A percentile compares a stretch with the other conserved stretches of the same genome.
These are phyloP conservation scores for Colletes latitarsis DNA, from an alignment of 1,140 invertebrate species.

Conservation along the genomic window DNA sequence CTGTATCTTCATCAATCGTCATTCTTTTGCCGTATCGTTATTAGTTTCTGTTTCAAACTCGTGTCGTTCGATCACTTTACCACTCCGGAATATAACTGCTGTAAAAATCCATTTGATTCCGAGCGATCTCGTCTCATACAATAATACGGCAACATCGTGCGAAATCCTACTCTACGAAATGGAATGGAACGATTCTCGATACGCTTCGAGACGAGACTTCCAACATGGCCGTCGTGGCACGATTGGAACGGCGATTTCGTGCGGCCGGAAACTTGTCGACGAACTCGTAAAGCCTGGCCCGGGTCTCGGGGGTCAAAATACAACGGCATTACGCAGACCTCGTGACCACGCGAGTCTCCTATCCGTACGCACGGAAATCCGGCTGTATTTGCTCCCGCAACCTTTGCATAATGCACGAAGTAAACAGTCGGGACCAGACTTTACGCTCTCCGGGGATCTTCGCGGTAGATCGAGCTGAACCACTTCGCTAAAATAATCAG, in stretches of 20 bases:
- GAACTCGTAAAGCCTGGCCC: slow-evolving; percentile 31
- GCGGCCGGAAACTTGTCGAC: slow-evolving; percentile 32
- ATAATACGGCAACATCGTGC: no score
- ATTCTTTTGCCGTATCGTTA: no score
- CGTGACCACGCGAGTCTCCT: not conserved
- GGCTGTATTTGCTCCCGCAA: slow-evolving; percentile 5
- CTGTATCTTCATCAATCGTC: no score
- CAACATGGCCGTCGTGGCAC: not conserved
- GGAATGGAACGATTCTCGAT: no score
- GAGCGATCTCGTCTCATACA: no score
- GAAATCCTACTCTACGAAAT: no score
- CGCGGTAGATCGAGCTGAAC: slow-evolving; percentile 59
- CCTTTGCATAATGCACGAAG: slow-evolving; percentile 23
- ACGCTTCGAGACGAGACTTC: slow-evolving; percentile 7
- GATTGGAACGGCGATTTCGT: not conserved
- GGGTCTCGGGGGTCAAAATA: slow-evolving; percentile 14
- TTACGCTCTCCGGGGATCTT: slow-evolving; percentile 39
- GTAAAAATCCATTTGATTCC: no score
- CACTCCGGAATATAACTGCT: no score
- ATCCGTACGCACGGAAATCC: slow-evolving; percentile 14
- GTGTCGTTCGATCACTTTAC: no score
- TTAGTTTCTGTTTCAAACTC: no score
- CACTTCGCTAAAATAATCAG: slow-evolving; percentile 69
- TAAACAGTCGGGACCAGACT: slow-evolving; percentile 34
- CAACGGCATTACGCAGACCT: slow-evolving; percentile 31